A percentile compares a stretch with the other conserved stretches of the same genome.
phyloP scores from a whole-genome alignment of 2,797 vertebrate species.

The Premnoplex brunnescens region DNA sequence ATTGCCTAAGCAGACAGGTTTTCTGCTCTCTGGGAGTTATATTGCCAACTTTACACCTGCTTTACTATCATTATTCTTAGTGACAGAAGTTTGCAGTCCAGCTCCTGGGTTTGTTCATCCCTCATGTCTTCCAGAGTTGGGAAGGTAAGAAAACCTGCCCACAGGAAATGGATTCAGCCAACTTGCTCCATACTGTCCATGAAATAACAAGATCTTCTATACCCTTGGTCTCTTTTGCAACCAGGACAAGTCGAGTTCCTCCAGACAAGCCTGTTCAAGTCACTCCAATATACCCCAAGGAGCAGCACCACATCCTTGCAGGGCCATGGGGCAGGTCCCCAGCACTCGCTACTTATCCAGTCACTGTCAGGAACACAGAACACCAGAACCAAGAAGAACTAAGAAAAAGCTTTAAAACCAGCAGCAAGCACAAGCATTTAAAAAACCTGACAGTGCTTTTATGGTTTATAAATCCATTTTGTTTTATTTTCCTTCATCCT shows the following conservation, averaged over 20 bases:
- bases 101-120: not conserved
- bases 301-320: not conserved
- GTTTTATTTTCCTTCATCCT: constrained; percentile 61
- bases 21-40: not conserved
- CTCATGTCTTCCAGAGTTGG: not conserved
- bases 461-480: constrained; percentile 48
- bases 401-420: constrained; percentile 37
- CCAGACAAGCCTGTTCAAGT: not conserved
- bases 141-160: not conserved
- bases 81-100: not conserved
- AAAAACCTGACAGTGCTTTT: constrained; percentile 13
- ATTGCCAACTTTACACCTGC: not conserved
- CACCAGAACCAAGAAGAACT: not conserved
- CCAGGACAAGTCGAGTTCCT: not conserved
- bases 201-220: not conserved
- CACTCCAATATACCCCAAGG: not conserved
- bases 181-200: not conserved
- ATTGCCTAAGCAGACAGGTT: not conserved
- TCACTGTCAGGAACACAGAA: not conserved
- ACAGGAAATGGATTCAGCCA: not conserved
- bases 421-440: not conserved
- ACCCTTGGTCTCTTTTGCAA: not conserved
- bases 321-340: rapidly evolving
- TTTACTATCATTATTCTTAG: not conserved
- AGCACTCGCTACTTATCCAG: not conserved